A percentile compares a stretch with the other conserved stretches of the same genome.
phyloP scores from a whole-genome alignment of 2,113 vertebrate species.

The Thymallus thymallus region DNA sequence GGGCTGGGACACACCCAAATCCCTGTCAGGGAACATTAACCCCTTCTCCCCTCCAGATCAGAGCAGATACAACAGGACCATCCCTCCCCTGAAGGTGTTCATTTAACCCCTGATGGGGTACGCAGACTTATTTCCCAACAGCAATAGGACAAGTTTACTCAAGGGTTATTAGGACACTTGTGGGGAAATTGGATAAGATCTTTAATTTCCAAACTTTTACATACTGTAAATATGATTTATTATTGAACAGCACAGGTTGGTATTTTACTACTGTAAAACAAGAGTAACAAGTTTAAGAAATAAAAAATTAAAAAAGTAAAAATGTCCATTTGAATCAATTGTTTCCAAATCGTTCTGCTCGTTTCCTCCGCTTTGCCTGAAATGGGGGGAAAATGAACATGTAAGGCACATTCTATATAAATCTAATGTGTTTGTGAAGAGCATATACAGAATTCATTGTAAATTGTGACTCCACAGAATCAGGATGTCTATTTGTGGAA shows the following conservation, averaged over 20 bases:
- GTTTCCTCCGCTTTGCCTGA: conserved; percentile 86
- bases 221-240: conserved; percentile 1
- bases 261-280: neutral
- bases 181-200: conserved; percentile 18
- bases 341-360: conserved; percentile 83
- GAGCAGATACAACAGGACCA: conserved; percentile 26
- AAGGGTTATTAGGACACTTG: neutral
- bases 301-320: conserved; percentile 17
- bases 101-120: neutral
- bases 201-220: conserved; percentile 35
- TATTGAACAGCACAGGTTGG: neutral
- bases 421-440: too few relatives aligned
- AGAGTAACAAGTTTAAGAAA: conserved; percentile 29
- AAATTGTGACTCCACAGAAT: too few relatives aligned
- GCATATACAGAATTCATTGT: too few relatives aligned
- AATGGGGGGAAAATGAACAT: neutral
- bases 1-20: conserved; percentile 3
- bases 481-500: too few relatives aligned
- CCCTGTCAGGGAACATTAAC: conserved; percentile 39
- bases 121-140: too few relatives aligned
- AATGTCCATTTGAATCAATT: conserved; percentile 60
- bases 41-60: conserved; percentile 10
- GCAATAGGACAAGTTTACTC: neutral
- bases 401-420: too few relatives aligned
- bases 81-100: conserved; percentile 50